A percentile compares a stretch with the other conserved stretches of the same genome.
phyloP scores from a whole-genome alignment of 2,797 vertebrate genomes.

The Sitta carolinensis region DNA sequence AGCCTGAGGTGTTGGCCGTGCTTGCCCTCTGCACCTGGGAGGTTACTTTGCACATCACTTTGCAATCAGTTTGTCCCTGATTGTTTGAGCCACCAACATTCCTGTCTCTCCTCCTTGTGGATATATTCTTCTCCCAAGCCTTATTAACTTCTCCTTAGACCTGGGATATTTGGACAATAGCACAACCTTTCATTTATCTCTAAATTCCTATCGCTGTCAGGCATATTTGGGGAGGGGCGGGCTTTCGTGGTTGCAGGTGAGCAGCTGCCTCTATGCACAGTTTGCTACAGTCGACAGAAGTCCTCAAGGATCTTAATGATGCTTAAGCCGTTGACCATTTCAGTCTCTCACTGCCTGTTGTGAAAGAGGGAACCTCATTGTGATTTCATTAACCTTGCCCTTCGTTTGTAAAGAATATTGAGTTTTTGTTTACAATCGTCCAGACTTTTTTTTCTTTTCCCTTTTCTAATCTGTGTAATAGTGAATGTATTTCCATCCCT shows the following conservation, averaged over 20 bases:
- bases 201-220: fast-evolving
- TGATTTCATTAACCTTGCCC: not conserved
- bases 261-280: not conserved
- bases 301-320: fast-evolving
- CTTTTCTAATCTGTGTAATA: not conserved
- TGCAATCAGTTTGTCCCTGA: not conserved
- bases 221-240: not conserved
- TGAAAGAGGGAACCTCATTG: not conserved
- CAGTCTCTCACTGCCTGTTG: not conserved
- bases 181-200: not conserved
- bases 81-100: not conserved
- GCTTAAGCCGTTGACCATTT: not conserved
- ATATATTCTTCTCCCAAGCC: fast-evolving
- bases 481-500: not conserved
- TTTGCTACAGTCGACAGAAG: not conserved
- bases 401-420: not conserved
- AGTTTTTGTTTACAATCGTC: not conserved
- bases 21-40: fast-evolving
- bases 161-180: not conserved
- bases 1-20: fast-evolving
- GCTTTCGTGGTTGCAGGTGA: not conserved
- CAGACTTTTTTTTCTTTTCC: not conserved
- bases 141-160: not conserved
- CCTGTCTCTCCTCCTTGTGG: not conserved
- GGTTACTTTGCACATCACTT: not conserved